Conservation (phyloP, 1,140 invertebrate genomes). For the Wasmannia auropunctata region DNA sequence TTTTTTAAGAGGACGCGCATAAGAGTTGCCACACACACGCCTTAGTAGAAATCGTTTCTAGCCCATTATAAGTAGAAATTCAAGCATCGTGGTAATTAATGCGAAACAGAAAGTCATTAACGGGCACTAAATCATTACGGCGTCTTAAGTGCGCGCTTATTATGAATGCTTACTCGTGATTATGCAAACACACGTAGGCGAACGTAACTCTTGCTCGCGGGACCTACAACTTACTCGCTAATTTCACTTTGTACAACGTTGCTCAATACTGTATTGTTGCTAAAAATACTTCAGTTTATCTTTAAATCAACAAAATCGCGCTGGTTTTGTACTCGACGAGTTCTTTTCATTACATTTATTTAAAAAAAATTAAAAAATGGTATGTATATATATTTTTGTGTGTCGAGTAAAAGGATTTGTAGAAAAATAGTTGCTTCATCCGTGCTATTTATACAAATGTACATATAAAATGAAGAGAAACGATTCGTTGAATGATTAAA, state of each 20-base stretch:
- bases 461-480: neutral
- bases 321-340: neutral
- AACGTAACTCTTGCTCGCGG: constrained; percentile 46
- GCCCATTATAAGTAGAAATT: constrained; percentile 43
- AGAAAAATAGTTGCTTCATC: neutral
- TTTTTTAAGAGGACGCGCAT: neutral
- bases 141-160: constrained; percentile 63
- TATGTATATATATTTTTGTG: neutral
- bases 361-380: neutral
- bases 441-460: neutral
- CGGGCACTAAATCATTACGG: constrained; percentile 67
- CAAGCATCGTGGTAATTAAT: constrained; percentile 66
- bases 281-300: neutral
- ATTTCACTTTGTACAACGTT: constrained; percentile 53
- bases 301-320: neutral
- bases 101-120: constrained; percentile 73
- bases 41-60: constrained; percentile 27
- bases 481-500: neutral
- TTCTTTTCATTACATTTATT: neutral
- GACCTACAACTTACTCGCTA: constrained; percentile 50
- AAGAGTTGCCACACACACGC: neutral
- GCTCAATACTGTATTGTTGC: constrained; percentile 38
- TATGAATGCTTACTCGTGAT: constrained; percentile 68
- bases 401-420: neutral
- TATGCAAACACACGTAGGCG: constrained; percentile 71